Percentiles rank a stretch among this genome's conserved stretches.
Conservation (phyloP, 2,797 vertebrate species). For the Tapirus indicus region DNA sequence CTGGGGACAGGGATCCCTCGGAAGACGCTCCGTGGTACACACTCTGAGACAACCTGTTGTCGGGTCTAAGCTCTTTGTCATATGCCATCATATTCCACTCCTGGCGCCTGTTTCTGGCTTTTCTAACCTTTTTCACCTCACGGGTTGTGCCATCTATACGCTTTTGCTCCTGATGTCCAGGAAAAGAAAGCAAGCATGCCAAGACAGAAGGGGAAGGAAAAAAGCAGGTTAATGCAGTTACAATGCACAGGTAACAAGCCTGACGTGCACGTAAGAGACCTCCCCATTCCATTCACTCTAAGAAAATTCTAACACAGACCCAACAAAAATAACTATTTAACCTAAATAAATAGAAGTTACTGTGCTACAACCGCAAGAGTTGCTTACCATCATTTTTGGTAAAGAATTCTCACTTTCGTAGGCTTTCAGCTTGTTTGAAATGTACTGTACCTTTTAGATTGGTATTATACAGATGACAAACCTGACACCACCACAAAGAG, state of each 20-base stretch:
- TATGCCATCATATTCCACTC: slow-evolving; percentile 99
- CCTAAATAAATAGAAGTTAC: background rate
- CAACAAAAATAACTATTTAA: background rate
- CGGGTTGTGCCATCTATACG: slow-evolving; percentile 97
- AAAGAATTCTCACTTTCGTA: too few species aligned
- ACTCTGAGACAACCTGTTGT: slow-evolving; percentile 95
- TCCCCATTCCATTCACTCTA: background rate
- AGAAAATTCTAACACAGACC: slow-evolving; percentile 36
- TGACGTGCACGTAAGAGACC: slow-evolving; percentile 70
- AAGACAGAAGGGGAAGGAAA: slow-evolving; percentile 87
- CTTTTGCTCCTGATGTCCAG: slow-evolving; percentile 95
- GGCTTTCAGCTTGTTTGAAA: background rate
- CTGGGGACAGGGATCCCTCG: slow-evolving; percentile 97
- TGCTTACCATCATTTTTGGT: background rate
- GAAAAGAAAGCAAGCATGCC: slow-evolving; percentile 87
- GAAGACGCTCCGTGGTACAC: slow-evolving; percentile 96
- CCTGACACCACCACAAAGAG: background rate
- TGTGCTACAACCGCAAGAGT: too few species aligned
- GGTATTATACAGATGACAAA: background rate
- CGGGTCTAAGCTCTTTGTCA: slow-evolving; percentile 99
- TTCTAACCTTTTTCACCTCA: slow-evolving; percentile 99
- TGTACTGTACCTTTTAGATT: background rate
- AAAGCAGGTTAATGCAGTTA: slow-evolving; percentile 87
- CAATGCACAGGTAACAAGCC: slow-evolving; percentile 76
- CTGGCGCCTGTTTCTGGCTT: slow-evolving; percentile 99